A percentile compares a stretch with the other conserved stretches of the same genome.
phyloP scores from a whole-genome alignment of 2,888 invertebrate species.

The Apantesis nais region DNA sequence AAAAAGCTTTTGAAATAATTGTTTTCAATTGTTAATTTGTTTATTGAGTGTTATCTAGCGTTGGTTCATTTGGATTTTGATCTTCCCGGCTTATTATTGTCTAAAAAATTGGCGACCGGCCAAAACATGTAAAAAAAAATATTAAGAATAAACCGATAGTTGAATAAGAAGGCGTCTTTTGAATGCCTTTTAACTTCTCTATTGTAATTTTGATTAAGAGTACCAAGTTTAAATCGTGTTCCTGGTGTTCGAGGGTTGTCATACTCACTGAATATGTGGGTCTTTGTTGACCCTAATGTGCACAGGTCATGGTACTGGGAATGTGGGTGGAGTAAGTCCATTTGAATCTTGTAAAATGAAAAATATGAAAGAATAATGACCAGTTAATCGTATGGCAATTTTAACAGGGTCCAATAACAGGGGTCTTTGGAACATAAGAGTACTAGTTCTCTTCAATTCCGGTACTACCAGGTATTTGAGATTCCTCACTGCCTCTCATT shows the following conservation, averaged over 20 bases:
- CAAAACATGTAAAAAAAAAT: not conserved
- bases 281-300: not conserved
- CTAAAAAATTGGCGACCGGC: not conserved
- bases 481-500: not conserved
- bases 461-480: not conserved
- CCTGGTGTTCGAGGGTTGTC: not conserved
- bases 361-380: too few relatives aligned
- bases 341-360: too few relatives aligned
- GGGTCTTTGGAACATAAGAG: too few relatives aligned
- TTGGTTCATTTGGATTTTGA: constrained; percentile 1
- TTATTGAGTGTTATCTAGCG: constrained; percentile 23
- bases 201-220: not conserved
- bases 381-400: not conserved
- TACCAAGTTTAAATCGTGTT: not conserved
- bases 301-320: not conserved
- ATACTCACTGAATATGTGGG: not conserved
- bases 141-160: not conserved
- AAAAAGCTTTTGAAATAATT: constrained; percentile 32
- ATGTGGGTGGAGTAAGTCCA: not conserved
- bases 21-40: constrained; percentile 33
- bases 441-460: too few relatives aligned
- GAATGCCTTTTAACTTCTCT: not conserved
- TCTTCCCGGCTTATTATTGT: not conserved
- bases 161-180: not conserved
- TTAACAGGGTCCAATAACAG: not conserved